Evolutionary conservation across 2,888 invertebrate species (phyloP), one percentile per base, ranked within the genome.

Genomic region (Phasia obesa): DNA sequence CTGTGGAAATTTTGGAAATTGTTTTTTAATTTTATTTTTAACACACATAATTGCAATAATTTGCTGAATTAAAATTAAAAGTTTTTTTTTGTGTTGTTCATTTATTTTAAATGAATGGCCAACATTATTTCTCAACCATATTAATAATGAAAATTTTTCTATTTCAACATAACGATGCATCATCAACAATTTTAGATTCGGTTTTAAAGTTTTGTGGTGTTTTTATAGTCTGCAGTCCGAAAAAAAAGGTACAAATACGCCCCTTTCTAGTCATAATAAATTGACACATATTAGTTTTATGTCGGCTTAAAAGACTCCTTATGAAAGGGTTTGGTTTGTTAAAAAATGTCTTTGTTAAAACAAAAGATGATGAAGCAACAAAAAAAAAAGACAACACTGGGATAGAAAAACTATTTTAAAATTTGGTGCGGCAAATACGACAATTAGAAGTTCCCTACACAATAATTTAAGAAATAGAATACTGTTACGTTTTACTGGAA

Each of bases 181-280:
- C 74, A 70, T 75, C 42, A 35, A 55, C 51, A 64, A 74, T 53
- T 65, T 65, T 57, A 38, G 38, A 9, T 57, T 60, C 19, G 17
- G 59, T 51, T 59, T 35, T 15, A n/a, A 65, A 57, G 49, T 1
- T 38, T 74, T 59, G 19, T 47, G 21, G 11, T 15, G 15, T 65
- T 71, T 57, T 49, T 42, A 4, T 42, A 42, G 4, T 44, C n/a
- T 55, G 21, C 17, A 47, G 62, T 19, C 31, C 23, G 1, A 47
- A 42, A 21, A 49, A 67, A 67, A 38, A 35, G 9, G 9, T 49
- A 64, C 53, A 49, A 51, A 59, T 53, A 85, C 85, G 85, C 85
- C 85, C 78, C 67, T 84, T 84, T 84, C 78, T 60, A 79, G 78
- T 85, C 78, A 85, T 85, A 85, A 85, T 73, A 84, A 81, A 85